Evolutionary conservation across 2,888 invertebrate species (phyloP).

Genomic region (Prostheceraeus crozeri): DNA sequence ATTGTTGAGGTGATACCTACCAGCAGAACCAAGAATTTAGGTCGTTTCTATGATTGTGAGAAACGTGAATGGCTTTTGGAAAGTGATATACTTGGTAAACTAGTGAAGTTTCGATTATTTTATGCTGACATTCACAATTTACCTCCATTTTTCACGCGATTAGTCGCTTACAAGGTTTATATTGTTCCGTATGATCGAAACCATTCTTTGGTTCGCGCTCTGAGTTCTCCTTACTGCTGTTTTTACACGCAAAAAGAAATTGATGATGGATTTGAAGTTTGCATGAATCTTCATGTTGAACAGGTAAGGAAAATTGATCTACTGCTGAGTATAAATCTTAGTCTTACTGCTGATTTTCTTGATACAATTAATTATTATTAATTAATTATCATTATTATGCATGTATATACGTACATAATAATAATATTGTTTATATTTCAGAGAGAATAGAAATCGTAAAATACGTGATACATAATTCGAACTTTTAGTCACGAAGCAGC

Average conservation of each 20-base stretch:
- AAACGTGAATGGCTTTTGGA: constrained; percentile 72
- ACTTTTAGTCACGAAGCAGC: too few species aligned
- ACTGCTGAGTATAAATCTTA: too few species aligned
- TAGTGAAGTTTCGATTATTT: constrained; percentile 66
- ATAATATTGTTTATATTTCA: too few species aligned
- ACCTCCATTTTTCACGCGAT: constrained; percentile 34
- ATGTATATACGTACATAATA: too few species aligned
- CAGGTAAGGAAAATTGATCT: too few species aligned
- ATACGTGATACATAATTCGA: too few species aligned
- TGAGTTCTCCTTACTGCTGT: constrained; percentile 34
- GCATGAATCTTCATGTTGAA: constrained; percentile 35
- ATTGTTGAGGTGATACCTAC: constrained; percentile 59
- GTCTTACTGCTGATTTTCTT: too few species aligned
- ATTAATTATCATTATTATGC: too few species aligned
- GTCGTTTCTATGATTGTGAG: constrained; percentile 69
- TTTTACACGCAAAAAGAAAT: constrained; percentile 36
- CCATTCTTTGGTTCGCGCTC: constrained; percentile 32
- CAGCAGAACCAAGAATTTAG: constrained; percentile 45
- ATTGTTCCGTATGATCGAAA: constrained; percentile 35
- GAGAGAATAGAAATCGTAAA: too few species aligned
- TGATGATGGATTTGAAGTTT: constrained; percentile 37
- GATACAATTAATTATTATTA: too few species aligned
- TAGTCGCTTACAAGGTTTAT: constrained; percentile 36
- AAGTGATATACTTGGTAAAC: constrained; percentile 70
- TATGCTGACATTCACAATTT: constrained; percentile 43